Evolutionary conservation across 2,888 invertebrate genomes (phyloP), one percentile per base, ranked within the genome.

Genomic region (Hofmannophila pseudospretella): DNA sequence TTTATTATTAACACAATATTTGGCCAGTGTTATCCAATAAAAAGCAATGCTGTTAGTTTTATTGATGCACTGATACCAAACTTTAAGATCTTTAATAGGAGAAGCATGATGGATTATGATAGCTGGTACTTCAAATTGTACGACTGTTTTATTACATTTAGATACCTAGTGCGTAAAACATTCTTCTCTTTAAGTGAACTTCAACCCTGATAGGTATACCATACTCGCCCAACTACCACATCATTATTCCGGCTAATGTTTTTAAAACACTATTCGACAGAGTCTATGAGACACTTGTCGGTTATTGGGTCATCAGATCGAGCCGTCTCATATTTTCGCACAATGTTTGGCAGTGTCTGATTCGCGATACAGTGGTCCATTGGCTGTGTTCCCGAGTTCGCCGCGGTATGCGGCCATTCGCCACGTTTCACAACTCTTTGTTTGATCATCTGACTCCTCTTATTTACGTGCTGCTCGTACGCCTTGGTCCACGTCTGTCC

Each of bases 341-440:
- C 54, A 58, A 55, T 49, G 53, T 57, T 52, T 54, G 54, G 53
- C 51, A 47, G 52, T 55, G 66, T 65, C 51, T 58, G 59, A 54
- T 67, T 51, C 54, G 62, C 58, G 47, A 59, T 66, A 60, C 50
- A 54, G 63, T 66, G 60, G 67, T 64, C 69, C 71, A 71, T 80
- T 82, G 82, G 82, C 82, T 69, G 58, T 51, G 76, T 76, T 81
- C 82, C 81, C 79, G 67, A 48, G 44, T 49, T 49, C 61, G 58
- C 45, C 51, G 59, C 51, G 75, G 75, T 73, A 72, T 79, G 78
- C 77, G 75, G 67, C 59, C 67, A 57, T 57, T 58, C 54, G 65
- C 68, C 61, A 67, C 71, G 70, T 78, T 78, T 74, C 78, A 74
- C 76, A 76, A 78, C 76, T 75, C 76, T 77, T 79, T 73, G 76